Evolutionary conservation across 2,888 invertebrate genomes (phyloP).

Genomic region (Laothoe populi): DNA sequence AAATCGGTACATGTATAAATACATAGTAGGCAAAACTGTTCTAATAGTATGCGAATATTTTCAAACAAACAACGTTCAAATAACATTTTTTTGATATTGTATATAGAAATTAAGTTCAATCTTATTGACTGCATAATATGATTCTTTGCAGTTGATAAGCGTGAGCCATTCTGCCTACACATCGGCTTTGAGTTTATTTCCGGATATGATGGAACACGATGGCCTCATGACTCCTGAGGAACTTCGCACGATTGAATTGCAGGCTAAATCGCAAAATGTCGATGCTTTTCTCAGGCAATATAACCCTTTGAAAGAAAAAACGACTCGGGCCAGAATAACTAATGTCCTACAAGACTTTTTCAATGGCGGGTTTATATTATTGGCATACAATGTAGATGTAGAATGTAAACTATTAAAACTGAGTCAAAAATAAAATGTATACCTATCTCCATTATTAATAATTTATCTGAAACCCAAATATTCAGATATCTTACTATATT

Average conservation of each 20-base stretch:
- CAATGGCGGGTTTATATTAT: constrained; percentile 51
- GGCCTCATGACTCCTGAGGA: constrained; percentile 65
- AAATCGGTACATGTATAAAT: neutral
- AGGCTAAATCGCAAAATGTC: constrained; percentile 57
- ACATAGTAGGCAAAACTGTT: neutral
- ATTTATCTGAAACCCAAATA: neutral
- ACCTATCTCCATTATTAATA: neutral
- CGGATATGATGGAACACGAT: constrained; percentile 77
- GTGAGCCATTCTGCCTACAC: constrained; percentile 73
- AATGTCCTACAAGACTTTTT: constrained; percentile 66
- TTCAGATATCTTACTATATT: neutral
- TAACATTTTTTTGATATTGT: neutral
- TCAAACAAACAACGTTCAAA: constrained; percentile 6
- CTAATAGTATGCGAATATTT: constrained; percentile 2
- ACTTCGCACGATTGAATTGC: constrained; percentile 55
- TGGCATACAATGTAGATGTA: neutral
- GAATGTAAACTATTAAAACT: neutral
- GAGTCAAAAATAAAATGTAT: neutral
- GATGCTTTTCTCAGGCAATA: constrained; percentile 58
- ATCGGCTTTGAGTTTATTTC: constrained; percentile 77
- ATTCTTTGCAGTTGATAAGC: constrained; percentile 65
- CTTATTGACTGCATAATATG: neutral
- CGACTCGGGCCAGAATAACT: constrained; percentile 55
- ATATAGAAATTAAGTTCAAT: neutral
- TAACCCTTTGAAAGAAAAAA: constrained; percentile 46